Conservation (phyloP, 2,888 invertebrate species). For the Rotaria sp. region DNA sequence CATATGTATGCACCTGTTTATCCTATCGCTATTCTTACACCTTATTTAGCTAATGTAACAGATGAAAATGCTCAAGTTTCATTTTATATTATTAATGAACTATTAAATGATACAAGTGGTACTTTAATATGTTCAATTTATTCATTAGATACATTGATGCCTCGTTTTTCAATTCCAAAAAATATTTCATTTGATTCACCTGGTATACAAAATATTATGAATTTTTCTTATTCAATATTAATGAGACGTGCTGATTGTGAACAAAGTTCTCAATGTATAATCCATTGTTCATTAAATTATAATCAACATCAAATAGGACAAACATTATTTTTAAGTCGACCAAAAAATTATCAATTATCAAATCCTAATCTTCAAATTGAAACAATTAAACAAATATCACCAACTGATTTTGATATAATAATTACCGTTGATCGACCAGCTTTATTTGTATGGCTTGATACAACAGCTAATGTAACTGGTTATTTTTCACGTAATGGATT, state of each 20-base stretch:
- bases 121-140: not conserved
- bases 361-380: not conserved
- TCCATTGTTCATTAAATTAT: not conserved
- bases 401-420: slow-evolving; percentile 24
- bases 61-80: not conserved
- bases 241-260: not conserved
- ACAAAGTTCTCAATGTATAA: not conserved
- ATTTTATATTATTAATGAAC: not conserved
- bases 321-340: slow-evolving; percentile 31
- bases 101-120: not conserved
- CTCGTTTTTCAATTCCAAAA: not conserved
- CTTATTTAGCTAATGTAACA: not conserved
- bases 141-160: not conserved
- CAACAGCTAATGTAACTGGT: slow-evolving; percentile 17
- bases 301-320: not conserved
- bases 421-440: slow-evolving; percentile 24
- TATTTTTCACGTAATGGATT: slow-evolving; percentile 35
- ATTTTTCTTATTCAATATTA: not conserved
- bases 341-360: not conserved
- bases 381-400: not conserved
- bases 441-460: slow-evolving; percentile 38
- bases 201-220: not conserved
- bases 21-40: not conserved
- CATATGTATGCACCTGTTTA: slow-evolving; percentile 65
- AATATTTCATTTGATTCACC: not conserved